Evolutionary conservation across 2,113 vertebrate genomes (phyloP).

Genomic region (Corydoras maculifer): DNA sequence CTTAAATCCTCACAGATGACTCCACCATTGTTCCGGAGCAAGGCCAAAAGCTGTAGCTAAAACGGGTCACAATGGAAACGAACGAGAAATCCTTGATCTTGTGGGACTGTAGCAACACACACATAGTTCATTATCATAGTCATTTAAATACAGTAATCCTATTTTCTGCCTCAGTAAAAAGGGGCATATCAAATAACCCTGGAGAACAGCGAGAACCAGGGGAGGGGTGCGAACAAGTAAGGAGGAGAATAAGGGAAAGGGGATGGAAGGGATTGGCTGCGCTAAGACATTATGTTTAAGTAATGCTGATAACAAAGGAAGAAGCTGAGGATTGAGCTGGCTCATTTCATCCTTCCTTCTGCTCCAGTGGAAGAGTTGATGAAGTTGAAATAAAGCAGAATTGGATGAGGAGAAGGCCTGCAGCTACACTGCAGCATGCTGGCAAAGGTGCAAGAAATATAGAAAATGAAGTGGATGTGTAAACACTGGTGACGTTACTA

Average conservation of each 20-base stretch:
- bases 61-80: constrained; percentile 43
- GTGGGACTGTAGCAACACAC: constrained; percentile 39
- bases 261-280: constrained; percentile 42
- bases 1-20: constrained; percentile 46
- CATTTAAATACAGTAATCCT: constrained; percentile 95
- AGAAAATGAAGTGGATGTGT: background rate
- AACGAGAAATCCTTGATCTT: constrained; percentile 45
- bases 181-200: constrained; percentile 61
- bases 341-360: constrained; percentile 72
- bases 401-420: constrained; percentile 50
- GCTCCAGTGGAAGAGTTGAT: constrained; percentile 88
- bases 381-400: constrained; percentile 91
- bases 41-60: constrained; percentile 44
- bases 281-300: constrained; percentile 34
- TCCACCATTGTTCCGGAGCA: constrained; percentile 41
- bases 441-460: background rate
- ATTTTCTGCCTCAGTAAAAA: constrained; percentile 79
- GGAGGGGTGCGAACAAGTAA: constrained; percentile 35
- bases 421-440: background rate
- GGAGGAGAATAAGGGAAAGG: constrained; percentile 36
- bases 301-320: constrained; percentile 35
- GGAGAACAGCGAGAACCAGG: constrained; percentile 36
- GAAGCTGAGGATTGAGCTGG: constrained; percentile 40
- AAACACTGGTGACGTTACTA: background rate
- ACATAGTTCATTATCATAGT: constrained; percentile 83